A percentile compares a stretch with the other conserved stretches of the same genome.
phyloP scores from a whole-genome alignment of 2,888 invertebrate species.

The Uloborus plumipes region DNA sequence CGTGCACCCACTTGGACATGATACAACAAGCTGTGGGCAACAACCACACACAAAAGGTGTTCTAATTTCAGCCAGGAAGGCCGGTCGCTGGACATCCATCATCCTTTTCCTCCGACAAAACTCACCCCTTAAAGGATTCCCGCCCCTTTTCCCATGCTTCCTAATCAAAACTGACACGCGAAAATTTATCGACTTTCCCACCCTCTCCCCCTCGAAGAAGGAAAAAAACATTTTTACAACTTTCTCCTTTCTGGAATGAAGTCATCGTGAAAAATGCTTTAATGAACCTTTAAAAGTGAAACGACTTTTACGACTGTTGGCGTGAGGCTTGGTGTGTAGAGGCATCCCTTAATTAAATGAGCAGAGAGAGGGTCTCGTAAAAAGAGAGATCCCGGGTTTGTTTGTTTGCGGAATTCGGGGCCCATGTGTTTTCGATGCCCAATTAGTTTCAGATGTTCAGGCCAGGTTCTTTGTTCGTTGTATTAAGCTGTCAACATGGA shows the following conservation, averaged over 20 bases:
- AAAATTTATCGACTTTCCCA: conserved; percentile 45
- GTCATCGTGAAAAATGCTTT: conserved; percentile 1
- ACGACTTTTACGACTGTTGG: no score
- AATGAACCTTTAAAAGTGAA: no score
- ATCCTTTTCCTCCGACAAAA: conserved; percentile 20
- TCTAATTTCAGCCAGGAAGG: conserved; percentile 46
- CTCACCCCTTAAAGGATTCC: not conserved
- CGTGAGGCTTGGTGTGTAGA: no score
- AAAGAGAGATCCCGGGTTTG: no score
- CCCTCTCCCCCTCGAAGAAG: not conserved
- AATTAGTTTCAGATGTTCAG: no score
- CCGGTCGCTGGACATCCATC: conserved; percentile 42
- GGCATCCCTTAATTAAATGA: no score
- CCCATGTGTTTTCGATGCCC: no score
- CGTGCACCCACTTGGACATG: no score
- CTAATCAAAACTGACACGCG: conserved; percentile 60
- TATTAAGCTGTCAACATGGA: no score
- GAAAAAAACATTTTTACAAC: not conserved
- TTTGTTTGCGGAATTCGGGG: no score
- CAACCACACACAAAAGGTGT: conserved; percentile 43
- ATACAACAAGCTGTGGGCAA: not conserved
- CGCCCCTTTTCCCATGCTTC: conserved; percentile 46
- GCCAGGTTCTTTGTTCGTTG: no score
- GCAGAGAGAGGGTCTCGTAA: no score
- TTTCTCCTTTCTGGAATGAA: conserved; percentile 20